These are phyloP conservation scores for Cebidichthys violaceus DNA, from an alignment of 2,113 vertebrate species.

Conservation along the genomic window DNA sequence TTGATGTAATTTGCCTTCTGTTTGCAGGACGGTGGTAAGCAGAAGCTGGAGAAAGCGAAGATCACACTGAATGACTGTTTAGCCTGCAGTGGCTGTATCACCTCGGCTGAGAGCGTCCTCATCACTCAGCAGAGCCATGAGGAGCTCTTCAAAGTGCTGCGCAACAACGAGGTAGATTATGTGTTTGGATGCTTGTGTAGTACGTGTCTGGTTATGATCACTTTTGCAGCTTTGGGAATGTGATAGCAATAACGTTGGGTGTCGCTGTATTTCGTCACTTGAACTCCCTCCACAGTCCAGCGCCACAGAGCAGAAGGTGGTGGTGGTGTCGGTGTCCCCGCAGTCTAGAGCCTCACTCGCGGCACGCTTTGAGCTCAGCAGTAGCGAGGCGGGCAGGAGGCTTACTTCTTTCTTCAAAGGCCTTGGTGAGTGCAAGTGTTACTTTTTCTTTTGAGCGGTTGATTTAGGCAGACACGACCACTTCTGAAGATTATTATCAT, in stretches of 20 bases:
- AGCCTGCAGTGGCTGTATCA: slow-evolving; percentile 97
- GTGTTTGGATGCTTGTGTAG: neutral
- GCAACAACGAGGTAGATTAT: slow-evolving; percentile 86
- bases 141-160: slow-evolving; percentile 88
- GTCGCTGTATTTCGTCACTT: neutral
- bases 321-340: slow-evolving; percentile 93
- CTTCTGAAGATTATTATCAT: neutral
- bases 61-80: slow-evolving; percentile 95
- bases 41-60: slow-evolving; percentile 92
- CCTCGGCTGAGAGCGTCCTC: slow-evolving; percentile 94
- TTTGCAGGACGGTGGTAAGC: slow-evolving; percentile 88
- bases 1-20: neutral
- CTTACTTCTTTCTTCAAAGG: slow-evolving; percentile 90
- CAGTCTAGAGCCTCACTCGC: slow-evolving; percentile 95
- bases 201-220: neutral
- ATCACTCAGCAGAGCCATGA: slow-evolving; percentile 94
- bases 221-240: neutral
- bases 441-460: no score
- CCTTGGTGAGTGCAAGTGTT: slow-evolving; percentile 83
- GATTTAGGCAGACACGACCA: neutral
- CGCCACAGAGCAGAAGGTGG: slow-evolving; percentile 81
- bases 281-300: slow-evolving; percentile 42
- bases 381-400: slow-evolving; percentile 87
- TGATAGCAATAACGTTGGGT: neutral
- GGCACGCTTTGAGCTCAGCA: slow-evolving; percentile 84